Conservation (phyloP, 2,113 vertebrate genomes). For the Microtus oregoni region DNA sequence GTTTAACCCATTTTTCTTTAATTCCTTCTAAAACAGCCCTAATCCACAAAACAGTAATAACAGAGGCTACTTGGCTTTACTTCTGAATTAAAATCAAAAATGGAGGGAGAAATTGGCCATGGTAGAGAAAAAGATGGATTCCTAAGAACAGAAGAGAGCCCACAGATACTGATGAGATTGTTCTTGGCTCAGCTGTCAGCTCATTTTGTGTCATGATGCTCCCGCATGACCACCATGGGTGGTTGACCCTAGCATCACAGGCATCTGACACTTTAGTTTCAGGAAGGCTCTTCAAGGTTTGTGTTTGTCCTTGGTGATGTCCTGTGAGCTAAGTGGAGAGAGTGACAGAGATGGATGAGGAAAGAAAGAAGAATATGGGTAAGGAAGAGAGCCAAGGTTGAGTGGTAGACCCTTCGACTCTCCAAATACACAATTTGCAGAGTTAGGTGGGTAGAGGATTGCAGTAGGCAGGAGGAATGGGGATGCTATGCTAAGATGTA, state of each 20-base stretch:
- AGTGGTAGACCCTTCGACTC: background rate
- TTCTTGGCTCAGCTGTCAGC: background rate
- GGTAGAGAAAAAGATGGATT: slow-evolving; percentile 5
- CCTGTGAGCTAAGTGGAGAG: slow-evolving; percentile 3
- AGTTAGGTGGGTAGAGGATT: background rate
- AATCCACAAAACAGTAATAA: background rate
- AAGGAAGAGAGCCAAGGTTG: slow-evolving; percentile 38
- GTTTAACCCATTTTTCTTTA: slow-evolving; percentile 29
- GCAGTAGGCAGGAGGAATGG: no score
- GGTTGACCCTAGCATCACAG: background rate
- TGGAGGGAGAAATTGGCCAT: slow-evolving; percentile 16
- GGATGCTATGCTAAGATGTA: background rate
- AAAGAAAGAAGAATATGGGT: slow-evolving; percentile 19
- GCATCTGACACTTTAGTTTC: background rate
- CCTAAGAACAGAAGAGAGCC: background rate
- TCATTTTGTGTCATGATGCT: background rate
- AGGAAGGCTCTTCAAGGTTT: background rate
- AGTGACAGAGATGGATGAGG: slow-evolving; percentile 33
- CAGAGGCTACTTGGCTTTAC: background rate
- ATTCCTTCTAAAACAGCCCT: slow-evolving; percentile 6
- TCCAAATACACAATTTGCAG: slow-evolving; percentile 6
- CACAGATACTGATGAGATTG: slow-evolving; percentile 33
- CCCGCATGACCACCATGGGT: background rate
- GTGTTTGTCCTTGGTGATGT: slow-evolving; percentile 6
- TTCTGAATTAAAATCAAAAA: slow-evolving; percentile 42